Evolutionary conservation across 1,140 invertebrate genomes (phyloP).

Genomic region (Drosophila arizonae): DNA sequence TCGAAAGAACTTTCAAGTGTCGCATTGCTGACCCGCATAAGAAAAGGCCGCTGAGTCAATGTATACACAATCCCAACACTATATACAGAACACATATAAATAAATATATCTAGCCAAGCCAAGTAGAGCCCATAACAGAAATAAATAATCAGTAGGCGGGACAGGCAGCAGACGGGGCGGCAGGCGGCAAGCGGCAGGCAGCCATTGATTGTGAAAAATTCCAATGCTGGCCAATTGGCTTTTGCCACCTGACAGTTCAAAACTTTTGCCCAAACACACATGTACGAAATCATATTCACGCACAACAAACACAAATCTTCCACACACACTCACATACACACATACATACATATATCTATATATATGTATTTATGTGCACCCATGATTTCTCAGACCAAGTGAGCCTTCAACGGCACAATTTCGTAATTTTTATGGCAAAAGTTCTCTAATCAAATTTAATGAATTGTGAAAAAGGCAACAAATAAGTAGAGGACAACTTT

Average conservation of each 20-base stretch:
- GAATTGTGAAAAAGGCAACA: slow-evolving; percentile 82
- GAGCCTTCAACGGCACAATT: slow-evolving; percentile 80
- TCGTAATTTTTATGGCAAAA: slow-evolving; percentile 82
- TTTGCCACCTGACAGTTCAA: slow-evolving; percentile 78
- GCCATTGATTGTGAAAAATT: slow-evolving; percentile 70
- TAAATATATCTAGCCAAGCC: no score
- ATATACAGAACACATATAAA: no score
- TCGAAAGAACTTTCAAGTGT: slow-evolving; percentile 5
- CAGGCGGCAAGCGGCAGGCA: no score
- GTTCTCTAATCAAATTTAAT: slow-evolving; percentile 82
- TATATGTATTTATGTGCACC: slow-evolving; percentile 2
- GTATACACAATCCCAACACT: no score
- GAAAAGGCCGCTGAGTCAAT: not conserved
- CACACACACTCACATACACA: slow-evolving; percentile 34
- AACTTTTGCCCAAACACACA: slow-evolving; percentile 61
- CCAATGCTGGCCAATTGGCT: slow-evolving; percentile 70
- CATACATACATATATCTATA: slow-evolving; percentile 1
- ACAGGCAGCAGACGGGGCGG: not conserved
- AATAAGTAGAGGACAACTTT: slow-evolving; percentile 79
- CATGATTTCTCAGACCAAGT: slow-evolving; percentile 58
- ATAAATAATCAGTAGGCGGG: slow-evolving; percentile 25
- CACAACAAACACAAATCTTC: slow-evolving; percentile 79
- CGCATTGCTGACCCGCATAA: slow-evolving; percentile 14
- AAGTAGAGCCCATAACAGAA: not conserved
- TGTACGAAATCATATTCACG: slow-evolving; percentile 77